Base-by-base conservation (phyloP, 2,113 vertebrate genomes). In the Scytalopus superciliaris region DNA sequence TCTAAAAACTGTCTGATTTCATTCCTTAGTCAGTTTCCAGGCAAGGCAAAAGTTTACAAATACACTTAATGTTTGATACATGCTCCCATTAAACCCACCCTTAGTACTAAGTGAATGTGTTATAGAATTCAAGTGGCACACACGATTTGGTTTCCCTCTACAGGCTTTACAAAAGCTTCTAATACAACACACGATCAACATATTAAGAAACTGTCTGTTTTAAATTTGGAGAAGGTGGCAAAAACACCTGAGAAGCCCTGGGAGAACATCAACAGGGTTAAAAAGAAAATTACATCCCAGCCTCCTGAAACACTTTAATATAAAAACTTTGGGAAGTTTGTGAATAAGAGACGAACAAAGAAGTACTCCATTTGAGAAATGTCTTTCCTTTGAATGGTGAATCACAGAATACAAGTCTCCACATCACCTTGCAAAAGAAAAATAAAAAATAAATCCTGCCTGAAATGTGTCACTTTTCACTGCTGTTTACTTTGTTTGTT, bases 401-500 rank as follows among this genome's bases (percentile, higher is more conserved):
- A 80, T 90, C 88, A 94, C 59, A 52, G 63, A 83, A 92, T 42
- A 50, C 37, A 63, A 86, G 47, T 70, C 56, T 78, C 59, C 3
- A 1, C 50, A 90, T 86, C 63, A 97, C 86, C 79, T 89, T 64
- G 56, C 35, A 55, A 44, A 74, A 84, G 14, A 42, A 94, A 92
- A 83, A 68, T 11, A 69, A 73, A 90, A 90, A 86, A 53, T 22
- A 80, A 75, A 74, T 70, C 78, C 67, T 83, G 67, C 55, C 79
- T 80, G 52, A 94, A 95, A 96, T 80, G 78, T 91, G 93, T 87
- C 90, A 44, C 87, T 94, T 93, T 84, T 80, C 3, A 8, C 75
- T 86, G 67, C 57, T 90, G 82, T 93, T 96, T 90, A 88, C 79
- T 92, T 74, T 93, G 73, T 87, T 97, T 96, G 78, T 91, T 92